phyloP scores from a whole-genome alignment of 2,113 vertebrate genomes.

The Perca schrenkii region DNA sequence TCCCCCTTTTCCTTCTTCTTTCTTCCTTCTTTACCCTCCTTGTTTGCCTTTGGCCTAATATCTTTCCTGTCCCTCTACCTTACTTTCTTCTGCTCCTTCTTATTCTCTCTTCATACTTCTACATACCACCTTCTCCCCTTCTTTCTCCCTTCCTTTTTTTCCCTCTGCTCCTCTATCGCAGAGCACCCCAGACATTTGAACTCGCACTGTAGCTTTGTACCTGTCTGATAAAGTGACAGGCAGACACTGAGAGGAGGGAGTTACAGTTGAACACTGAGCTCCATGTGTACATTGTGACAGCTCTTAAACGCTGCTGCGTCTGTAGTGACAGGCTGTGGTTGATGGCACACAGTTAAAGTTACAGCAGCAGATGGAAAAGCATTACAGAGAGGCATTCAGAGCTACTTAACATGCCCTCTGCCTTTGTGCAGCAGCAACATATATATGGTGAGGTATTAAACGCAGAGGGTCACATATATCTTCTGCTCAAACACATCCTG shows the following conservation, averaged over 20 bases:
- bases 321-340: constrained; percentile 67
- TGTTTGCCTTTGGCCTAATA: neutral
- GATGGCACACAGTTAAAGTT: constrained; percentile 76
- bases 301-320: constrained; percentile 55
- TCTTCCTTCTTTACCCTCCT: neutral
- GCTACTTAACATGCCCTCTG: constrained; percentile 59
- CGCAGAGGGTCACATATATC: constrained; percentile 57
- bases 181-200: constrained; percentile 15
- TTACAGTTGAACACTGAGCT: constrained; percentile 32
- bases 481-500: constrained; percentile 61
- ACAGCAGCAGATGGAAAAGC: constrained; percentile 78
- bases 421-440: constrained; percentile 49
- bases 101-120: neutral
- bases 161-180: neutral
- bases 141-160: no score
- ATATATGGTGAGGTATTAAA: constrained; percentile 65
- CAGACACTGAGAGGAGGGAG: constrained; percentile 31
- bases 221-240: constrained; percentile 46
- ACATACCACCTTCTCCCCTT: no score
- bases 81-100: neutral
- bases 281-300: constrained; percentile 49
- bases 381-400: constrained; percentile 52
- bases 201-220: constrained; percentile 29
- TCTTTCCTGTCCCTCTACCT: neutral
- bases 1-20: neutral